Evolutionary conservation across 2,888 invertebrate genomes (phyloP).

Genomic region (Auanema freiburgensis): DNA sequence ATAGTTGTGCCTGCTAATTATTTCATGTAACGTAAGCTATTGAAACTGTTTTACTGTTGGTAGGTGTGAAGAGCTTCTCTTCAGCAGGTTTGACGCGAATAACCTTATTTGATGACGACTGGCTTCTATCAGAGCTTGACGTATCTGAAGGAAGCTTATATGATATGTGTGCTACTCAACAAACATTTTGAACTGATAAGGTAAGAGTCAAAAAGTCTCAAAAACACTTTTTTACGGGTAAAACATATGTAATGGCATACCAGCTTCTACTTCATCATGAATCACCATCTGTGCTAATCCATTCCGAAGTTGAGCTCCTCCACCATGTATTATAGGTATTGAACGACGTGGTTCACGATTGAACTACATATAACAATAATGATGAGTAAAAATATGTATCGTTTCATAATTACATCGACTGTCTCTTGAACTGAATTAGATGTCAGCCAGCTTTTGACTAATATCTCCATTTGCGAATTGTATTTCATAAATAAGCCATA

Average conservation of each 20-base stretch:
- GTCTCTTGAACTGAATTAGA: too few relatives aligned
- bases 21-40: not conserved
- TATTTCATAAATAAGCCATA: conserved; percentile 63
- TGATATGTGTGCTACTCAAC: too few relatives aligned
- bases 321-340: conserved; percentile 38
- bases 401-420: not conserved
- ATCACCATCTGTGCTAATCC: conserved; percentile 43
- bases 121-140: not conserved
- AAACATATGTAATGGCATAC: not conserved
- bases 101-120: conserved; percentile 4
- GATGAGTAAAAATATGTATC: not conserved
- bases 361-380: not conserved
- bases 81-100: conserved; percentile 10
- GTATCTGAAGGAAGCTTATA: conserved; percentile 4
- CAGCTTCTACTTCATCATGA: conserved; percentile 27
- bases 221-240: too few relatives aligned
- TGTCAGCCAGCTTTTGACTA: conserved; percentile 8
- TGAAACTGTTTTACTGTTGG: not conserved
- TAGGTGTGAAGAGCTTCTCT: conserved; percentile 11
- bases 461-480: conserved; percentile 51
- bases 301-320: conserved; percentile 33
- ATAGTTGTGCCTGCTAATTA: not conserved
- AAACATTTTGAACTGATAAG: too few relatives aligned
- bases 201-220: too few relatives aligned
- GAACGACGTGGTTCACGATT: conserved; percentile 27